Evolutionary conservation across 2,797 vertebrate genomes (phyloP), one percentile per base, ranked within the genome.

Genomic region (Siniperca scherzeri): DNA sequence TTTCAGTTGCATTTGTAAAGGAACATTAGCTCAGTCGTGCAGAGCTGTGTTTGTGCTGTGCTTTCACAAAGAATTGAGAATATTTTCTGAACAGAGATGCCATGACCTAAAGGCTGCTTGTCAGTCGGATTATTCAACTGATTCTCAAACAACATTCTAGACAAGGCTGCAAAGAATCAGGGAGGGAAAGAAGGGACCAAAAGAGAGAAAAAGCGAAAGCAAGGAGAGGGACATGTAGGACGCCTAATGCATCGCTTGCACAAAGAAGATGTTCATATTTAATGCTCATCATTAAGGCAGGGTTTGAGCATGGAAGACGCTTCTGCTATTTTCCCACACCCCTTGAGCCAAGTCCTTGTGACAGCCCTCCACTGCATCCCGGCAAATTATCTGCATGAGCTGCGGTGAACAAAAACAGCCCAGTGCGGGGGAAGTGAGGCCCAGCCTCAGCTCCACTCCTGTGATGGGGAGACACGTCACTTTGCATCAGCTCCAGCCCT

Each of bases 271-370:
- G 93, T 96, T 95, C 95, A 96, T 95, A 94, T 96, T 96, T 96
- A 95, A 95, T 96, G 94, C 89, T 94, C 94, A 90, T 95, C 93
- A 94, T 95, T 92, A 93, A 90, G 92, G 92, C 93, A 89, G 93
- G 87, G 91, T 93, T 91, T 92, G 91, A 93, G 93, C 93, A 92
- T 91, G 91, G 94, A 95, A 94, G 95, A 95, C 87, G 92, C 94
- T 93, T 90, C 93, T 95, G 95, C 93, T 95, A 93, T 95, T 95
- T 96, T 94, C 95, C 95, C 95, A 95, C 95, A 95, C 88, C 95
- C 96, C 94, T 96, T 95, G 94, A 96, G 94, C 96, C 96, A 95
- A 96, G 95, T 95, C 93, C 95, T 94, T 94, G 92, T 95, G 96
- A 96, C 95, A 96, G 95, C 95, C 94, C 93, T 96, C 95, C 94